These are phyloP conservation scores for Hypocryptadius cinnamomeus DNA, from an alignment of 2,113 vertebrate genomes.

Conservation along the genomic window DNA sequence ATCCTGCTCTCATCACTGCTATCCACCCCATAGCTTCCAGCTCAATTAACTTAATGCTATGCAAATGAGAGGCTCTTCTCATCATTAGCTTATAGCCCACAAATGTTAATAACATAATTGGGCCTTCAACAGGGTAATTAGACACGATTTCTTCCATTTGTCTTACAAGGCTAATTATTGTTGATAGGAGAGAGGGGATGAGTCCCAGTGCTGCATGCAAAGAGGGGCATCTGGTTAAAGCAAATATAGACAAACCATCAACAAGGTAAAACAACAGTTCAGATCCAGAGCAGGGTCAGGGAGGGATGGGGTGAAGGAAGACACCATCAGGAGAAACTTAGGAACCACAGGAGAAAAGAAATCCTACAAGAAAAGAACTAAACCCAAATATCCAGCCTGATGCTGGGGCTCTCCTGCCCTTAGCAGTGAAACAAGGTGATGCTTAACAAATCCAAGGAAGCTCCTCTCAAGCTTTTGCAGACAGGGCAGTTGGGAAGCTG, in stretches of 20 bases:
- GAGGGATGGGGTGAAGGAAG: background rate
- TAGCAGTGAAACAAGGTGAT: background rate
- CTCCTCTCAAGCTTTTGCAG: background rate
- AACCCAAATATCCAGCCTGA: background rate
- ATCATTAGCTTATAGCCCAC: slow-evolving; percentile 82
- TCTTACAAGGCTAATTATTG: slow-evolving; percentile 84
- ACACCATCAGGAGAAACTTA: background rate
- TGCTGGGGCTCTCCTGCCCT: background rate
- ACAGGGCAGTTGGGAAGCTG: background rate
- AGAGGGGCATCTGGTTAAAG: slow-evolving; percentile 61
- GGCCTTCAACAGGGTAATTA: slow-evolving; percentile 92
- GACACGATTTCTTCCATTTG: slow-evolving; percentile 80
- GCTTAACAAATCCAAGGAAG: background rate
- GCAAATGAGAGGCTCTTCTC: slow-evolving; percentile 88
- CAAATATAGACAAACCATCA: slow-evolving; percentile 48
- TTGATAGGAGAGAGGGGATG: slow-evolving; percentile 63
- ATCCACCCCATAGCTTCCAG: slow-evolving; percentile 69
- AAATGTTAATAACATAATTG: slow-evolving; percentile 93
- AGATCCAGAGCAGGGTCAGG: background rate
- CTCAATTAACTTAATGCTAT: slow-evolving; percentile 99
- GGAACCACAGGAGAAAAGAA: background rate
- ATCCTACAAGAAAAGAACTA: background rate
- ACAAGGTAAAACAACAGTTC: slow-evolving; percentile 27
- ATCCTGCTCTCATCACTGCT: slow-evolving; percentile 75
- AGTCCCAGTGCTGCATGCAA: slow-evolving; percentile 59